Conservation (phyloP, 2,113 vertebrate species). For the Micronisus gabar region DNA sequence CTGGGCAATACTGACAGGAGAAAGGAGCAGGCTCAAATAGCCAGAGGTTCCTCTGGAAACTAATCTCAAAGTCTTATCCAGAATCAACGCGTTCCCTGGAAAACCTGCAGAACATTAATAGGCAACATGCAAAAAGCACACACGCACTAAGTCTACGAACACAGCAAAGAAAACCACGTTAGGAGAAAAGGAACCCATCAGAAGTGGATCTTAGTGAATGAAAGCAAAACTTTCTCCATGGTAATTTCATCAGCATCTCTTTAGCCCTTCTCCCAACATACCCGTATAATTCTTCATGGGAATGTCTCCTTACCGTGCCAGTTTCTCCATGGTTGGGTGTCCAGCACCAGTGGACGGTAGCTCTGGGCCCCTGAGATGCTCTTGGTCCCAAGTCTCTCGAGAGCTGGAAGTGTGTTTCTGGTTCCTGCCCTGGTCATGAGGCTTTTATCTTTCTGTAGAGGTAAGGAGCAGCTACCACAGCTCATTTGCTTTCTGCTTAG, state of each 20-base stretch:
- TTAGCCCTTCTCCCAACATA: background rate
- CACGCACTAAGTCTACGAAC: rapidly evolving
- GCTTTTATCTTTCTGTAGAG: background rate
- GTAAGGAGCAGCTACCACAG: background rate
- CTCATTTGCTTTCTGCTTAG: background rate
- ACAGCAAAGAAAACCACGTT: background rate
- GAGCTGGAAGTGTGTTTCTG: background rate
- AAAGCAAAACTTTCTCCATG: background rate
- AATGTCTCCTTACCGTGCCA: background rate
- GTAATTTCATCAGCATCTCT: background rate
- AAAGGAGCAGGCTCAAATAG: background rate
- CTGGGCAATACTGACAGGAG: background rate
- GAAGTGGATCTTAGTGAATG: background rate
- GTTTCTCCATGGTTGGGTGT: background rate
- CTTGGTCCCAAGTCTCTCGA: background rate
- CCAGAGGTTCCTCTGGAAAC: background rate
- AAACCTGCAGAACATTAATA: background rate
- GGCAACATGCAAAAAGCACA: background rate
- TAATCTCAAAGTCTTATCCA: background rate
- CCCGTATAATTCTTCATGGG: rapidly evolving
- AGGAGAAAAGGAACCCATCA: background rate
- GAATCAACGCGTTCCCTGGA: background rate
- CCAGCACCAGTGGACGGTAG: background rate
- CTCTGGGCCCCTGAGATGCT: background rate
- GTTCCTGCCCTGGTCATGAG: background rate